These are phyloP conservation scores for Paramuricea clavata DNA, from an alignment of 92 coral and sea anemone genomes.

Conservation along the genomic window DNA sequence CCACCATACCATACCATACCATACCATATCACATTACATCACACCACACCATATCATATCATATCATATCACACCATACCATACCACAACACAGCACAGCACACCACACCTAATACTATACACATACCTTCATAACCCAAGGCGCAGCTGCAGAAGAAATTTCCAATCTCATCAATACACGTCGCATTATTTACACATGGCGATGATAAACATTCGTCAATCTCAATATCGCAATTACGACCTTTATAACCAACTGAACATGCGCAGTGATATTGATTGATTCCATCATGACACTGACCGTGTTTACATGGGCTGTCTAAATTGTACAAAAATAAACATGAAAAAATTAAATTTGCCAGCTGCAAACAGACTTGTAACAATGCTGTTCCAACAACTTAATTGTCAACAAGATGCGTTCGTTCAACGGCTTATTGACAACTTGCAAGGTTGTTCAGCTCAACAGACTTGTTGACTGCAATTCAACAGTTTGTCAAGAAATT, in stretches of 20 bases:
- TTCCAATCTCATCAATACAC: slow-evolving; percentile 51
- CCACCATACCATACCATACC: background rate
- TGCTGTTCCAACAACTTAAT: too few relatives aligned
- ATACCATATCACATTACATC: background rate
- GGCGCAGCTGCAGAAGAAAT: slow-evolving; percentile 21
- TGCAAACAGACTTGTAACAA: too few relatives aligned
- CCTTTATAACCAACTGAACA: slow-evolving; percentile 41
- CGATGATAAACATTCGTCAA: slow-evolving; percentile 16
- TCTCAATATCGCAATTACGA: slow-evolving; percentile 29
- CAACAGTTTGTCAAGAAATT: too few relatives aligned
- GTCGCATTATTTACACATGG: slow-evolving; percentile 54
- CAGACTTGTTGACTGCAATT: too few relatives aligned
- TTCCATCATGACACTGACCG: slow-evolving; percentile 51
- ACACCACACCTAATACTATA: background rate
- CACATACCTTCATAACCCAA: slow-evolving; percentile 39
- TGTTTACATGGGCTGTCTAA: slow-evolving; percentile 44
- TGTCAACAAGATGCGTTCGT: too few relatives aligned
- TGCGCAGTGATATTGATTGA: slow-evolving; percentile 52
- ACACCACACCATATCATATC: background rate
- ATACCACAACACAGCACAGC: background rate
- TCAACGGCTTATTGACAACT: too few relatives aligned
- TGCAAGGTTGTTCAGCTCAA: too few relatives aligned
- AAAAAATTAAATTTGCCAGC: background rate
- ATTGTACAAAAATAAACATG: background rate
- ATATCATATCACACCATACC: background rate